Percentiles rank a stretch among this genome's conserved stretches.
Evolutionary conservation across 2,797 vertebrate species (phyloP).

Genomic region (Arrhamphus sclerolepis): DNA sequence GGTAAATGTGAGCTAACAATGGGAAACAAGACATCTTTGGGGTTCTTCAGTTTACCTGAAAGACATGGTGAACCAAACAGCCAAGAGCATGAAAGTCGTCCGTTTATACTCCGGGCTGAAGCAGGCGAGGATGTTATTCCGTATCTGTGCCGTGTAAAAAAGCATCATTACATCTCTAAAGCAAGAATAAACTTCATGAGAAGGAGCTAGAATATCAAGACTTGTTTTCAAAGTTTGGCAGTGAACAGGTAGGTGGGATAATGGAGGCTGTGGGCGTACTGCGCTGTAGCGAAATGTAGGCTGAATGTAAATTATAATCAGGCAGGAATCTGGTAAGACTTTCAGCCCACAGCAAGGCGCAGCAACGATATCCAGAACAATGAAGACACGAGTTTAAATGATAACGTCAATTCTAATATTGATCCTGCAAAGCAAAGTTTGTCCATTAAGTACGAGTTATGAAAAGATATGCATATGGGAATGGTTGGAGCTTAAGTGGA

Average conservation of each 20-base stretch:
- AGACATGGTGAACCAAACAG: constrained; percentile 98
- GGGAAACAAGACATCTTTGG: background rate
- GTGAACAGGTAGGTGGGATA: constrained; percentile 17
- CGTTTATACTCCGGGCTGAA: constrained; percentile 90
- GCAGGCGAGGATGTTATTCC: constrained; percentile 90
- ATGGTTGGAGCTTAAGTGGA: too few species aligned
- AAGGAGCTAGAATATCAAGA: background rate
- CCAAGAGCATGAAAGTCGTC: constrained; percentile 96
- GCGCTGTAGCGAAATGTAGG: constrained; percentile 33
- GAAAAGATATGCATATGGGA: too few species aligned
- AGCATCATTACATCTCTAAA: background rate
- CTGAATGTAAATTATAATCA: constrained; percentile 34
- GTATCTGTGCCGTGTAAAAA: constrained; percentile 80
- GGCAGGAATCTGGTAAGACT: constrained; percentile 18
- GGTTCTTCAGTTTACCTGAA: constrained; percentile 87
- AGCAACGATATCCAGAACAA: constrained; percentile 8
- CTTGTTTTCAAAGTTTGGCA: constrained; percentile 7
- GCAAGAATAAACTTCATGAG: background rate
- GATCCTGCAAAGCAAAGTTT: too few species aligned
- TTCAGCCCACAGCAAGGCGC: constrained; percentile 3
- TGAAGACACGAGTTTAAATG: background rate
- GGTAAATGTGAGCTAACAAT: background rate
- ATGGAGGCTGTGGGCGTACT: constrained; percentile 29
- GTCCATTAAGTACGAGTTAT: too few species aligned
- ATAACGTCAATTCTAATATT: too few species aligned